Evolutionary conservation across 2,797 vertebrate genomes (phyloP).

Genomic region (Melanotaenia pygmaea): DNA sequence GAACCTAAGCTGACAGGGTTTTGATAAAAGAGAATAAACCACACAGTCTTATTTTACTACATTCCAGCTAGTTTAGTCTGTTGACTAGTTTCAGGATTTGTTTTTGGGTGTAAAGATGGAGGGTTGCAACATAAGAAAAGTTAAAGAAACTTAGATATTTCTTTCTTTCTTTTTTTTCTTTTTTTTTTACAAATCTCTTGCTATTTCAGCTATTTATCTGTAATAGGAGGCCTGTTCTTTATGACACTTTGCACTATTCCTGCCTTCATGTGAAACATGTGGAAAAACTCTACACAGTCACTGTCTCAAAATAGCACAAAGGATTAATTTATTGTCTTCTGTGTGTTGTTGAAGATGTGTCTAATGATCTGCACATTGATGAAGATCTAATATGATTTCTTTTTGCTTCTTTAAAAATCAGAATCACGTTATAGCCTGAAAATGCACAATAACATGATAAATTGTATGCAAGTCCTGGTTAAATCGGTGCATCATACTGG

Average conservation of each 20-base stretch:
- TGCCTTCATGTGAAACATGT: constrained; percentile 20
- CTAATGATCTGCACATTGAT: constrained; percentile 14
- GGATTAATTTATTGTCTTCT: constrained; percentile 22
- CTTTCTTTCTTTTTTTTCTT: background rate
- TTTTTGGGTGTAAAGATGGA: background rate
- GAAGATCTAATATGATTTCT: background rate
- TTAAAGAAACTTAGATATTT: too few relatives aligned
- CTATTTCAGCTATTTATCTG: background rate
- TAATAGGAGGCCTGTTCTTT: background rate
- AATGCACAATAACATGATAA: background rate
- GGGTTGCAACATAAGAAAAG: background rate
- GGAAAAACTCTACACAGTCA: constrained; percentile 22
- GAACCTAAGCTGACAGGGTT: constrained; percentile 11
- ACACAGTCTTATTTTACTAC: background rate
- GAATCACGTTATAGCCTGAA: background rate
- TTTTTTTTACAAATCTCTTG: background rate
- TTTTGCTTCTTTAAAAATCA: constrained; percentile 8
- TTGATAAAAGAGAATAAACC: too few relatives aligned
- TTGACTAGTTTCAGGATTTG: background rate
- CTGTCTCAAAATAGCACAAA: constrained; percentile 44
- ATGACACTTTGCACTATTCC: constrained; percentile 12
- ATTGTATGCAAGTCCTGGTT: background rate
- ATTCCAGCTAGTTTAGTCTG: background rate
- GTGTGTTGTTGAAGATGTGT: constrained; percentile 31
- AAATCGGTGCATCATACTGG: constrained; percentile 7